Evolutionary conservation across 2,797 vertebrate species (phyloP).

Genomic region (Sebastes steindachneri): DNA sequence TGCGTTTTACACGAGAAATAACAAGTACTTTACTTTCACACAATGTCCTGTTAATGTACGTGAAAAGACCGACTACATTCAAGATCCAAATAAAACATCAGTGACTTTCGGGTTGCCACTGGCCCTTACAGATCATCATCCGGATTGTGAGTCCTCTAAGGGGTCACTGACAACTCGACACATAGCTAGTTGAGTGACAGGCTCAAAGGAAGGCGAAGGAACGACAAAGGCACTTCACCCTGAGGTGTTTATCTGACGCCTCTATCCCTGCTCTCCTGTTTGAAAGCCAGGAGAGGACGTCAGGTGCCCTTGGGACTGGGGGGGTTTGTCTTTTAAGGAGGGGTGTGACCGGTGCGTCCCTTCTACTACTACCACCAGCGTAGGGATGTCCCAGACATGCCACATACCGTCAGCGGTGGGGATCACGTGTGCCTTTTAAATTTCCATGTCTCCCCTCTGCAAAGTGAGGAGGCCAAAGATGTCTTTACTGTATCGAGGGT

Average conservation of each 20-base stretch:
- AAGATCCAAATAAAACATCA: not conserved
- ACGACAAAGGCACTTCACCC: constrained; percentile 45
- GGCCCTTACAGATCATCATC: not conserved
- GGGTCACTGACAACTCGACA: constrained; percentile 13
- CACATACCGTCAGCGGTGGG: constrained; percentile 33
- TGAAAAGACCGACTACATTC: not conserved
- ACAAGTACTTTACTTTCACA: not conserved
- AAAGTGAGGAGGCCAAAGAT: constrained; percentile 20
- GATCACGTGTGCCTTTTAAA: constrained; percentile 37
- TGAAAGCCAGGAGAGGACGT: constrained; percentile 43
- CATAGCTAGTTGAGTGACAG: not conserved
- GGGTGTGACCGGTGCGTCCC: constrained; percentile 39
- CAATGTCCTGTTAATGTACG: not conserved
- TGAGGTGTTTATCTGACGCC: constrained; percentile 64
- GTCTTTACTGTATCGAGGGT: constrained; percentile 14
- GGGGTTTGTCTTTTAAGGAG: constrained; percentile 40
- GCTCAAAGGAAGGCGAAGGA: constrained; percentile 12
- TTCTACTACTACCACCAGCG: constrained; percentile 29
- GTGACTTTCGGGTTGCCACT: not conserved
- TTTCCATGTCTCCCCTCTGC: constrained; percentile 28
- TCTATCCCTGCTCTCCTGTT: constrained; percentile 56
- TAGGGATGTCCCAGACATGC: constrained; percentile 71
- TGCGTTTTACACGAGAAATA: not conserved
- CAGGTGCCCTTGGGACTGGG: constrained; percentile 61
- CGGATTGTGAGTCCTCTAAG: constrained; percentile 12